Conservation (phyloP, 1,140 invertebrate species). For the Brachionus calyciflorus region DNA sequence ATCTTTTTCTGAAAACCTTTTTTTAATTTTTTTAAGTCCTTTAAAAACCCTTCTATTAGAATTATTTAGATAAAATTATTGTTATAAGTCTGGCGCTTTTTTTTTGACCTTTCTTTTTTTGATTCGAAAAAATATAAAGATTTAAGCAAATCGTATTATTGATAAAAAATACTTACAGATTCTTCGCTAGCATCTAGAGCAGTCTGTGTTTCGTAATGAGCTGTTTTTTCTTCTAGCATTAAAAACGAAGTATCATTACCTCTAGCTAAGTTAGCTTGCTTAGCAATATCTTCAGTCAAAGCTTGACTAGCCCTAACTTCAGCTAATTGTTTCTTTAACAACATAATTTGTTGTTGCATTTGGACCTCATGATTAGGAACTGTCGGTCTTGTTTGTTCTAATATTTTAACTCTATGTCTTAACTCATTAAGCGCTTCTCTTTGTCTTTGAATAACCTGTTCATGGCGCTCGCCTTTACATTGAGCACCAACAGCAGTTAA, state of each 20-base stretch:
- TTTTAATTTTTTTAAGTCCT: too few species aligned
- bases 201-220: constrained; percentile 57
- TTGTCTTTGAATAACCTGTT: constrained; percentile 58
- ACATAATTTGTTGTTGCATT: constrained; percentile 55
- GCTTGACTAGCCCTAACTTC: constrained; percentile 55
- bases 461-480: constrained; percentile 60
- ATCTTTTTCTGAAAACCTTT: too few species aligned
- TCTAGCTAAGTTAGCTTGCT: constrained; percentile 50
- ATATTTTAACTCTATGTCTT: constrained; percentile 53
- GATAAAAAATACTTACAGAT: constrained; percentile 51
- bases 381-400: constrained; percentile 51
- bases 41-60: too few species aligned
- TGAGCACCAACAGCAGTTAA: constrained; percentile 58
- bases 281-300: constrained; percentile 32
- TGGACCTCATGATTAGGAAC: constrained; percentile 55
- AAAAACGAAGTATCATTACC: constrained; percentile 50
- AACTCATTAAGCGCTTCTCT: constrained; percentile 59
- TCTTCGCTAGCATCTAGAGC: constrained; percentile 58
- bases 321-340: constrained; percentile 59
- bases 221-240: constrained; percentile 56
- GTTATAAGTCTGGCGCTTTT: too few species aligned
- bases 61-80: too few species aligned
- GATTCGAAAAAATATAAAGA: too few species aligned
- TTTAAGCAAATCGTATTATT: too few species aligned
- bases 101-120: too few species aligned